Conservation (phyloP, 2,113 vertebrate genomes). For the Natator depressus region DNA sequence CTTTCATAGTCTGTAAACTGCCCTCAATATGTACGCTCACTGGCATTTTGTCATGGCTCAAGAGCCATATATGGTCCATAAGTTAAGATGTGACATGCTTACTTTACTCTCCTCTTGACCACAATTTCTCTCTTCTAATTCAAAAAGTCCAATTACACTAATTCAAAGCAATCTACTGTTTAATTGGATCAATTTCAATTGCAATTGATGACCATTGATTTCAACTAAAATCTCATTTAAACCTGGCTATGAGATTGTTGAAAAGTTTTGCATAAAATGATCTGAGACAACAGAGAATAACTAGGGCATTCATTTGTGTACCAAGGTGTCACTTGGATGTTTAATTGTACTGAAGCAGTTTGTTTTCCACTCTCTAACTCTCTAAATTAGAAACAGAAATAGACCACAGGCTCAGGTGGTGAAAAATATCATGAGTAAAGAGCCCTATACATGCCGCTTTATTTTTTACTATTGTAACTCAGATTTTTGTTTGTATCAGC, state of each 20-base stretch:
- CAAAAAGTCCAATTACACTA: slow-evolving; percentile 86
- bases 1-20: slow-evolving; percentile 74
- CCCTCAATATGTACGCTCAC: not conserved
- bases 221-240: slow-evolving; percentile 74
- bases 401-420: not conserved
- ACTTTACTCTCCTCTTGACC: slow-evolving; percentile 82
- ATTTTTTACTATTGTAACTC: not conserved
- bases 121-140: slow-evolving; percentile 72
- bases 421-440: not conserved
- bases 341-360: slow-evolving; percentile 54
- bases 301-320: slow-evolving; percentile 30
- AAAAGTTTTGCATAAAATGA: not conserved
- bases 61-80: not conserved
- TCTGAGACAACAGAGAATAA: slow-evolving; percentile 45
- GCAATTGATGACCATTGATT: slow-evolving; percentile 81
- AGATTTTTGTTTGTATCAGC: not conserved
- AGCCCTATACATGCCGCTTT: not conserved
- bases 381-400: slow-evolving; percentile 26
- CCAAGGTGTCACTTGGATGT: slow-evolving; percentile 47
- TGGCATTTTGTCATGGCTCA: not conserved
- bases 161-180: slow-evolving; percentile 83
- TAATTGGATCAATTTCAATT: slow-evolving; percentile 86
- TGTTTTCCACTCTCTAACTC: slow-evolving; percentile 49
- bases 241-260: slow-evolving; percentile 56
- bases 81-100: slow-evolving; percentile 69